Evolutionary conservation across 35 echinoderm and acorn worm genomes (phyloP).

Genomic region (Nesometra sesokonis): DNA sequence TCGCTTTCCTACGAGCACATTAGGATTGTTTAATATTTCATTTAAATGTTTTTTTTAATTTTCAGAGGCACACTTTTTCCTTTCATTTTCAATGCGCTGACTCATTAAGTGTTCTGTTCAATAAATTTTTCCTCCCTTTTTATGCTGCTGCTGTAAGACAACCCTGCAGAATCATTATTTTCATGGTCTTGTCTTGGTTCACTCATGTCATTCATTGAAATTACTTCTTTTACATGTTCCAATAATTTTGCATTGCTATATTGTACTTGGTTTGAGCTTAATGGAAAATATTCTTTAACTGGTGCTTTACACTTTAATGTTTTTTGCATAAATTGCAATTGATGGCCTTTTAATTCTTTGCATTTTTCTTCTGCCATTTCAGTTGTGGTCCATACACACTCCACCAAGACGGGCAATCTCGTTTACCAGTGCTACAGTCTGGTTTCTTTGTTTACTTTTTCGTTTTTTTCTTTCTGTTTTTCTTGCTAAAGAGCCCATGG

Average conservation of each 20-base stretch:
- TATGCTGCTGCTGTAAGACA: no score
- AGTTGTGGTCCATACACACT: background rate
- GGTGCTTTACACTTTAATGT: conserved; percentile 5
- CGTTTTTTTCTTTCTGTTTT: background rate
- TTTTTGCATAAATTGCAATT: conserved; percentile 3
- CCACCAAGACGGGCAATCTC: background rate
- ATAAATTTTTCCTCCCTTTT: no score
- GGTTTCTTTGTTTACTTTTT: background rate
- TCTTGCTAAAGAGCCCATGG: background rate
- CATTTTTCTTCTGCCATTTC: background rate
- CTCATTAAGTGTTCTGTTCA: no score
- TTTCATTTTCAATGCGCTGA: no score
- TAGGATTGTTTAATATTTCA: no score
- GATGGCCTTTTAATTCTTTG: background rate
- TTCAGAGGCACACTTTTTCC: no score
- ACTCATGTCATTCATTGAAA: background rate
- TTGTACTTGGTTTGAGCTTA: background rate
- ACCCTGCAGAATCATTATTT: background rate
- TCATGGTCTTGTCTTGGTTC: background rate
- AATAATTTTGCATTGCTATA: background rate
- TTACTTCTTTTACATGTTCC: background rate
- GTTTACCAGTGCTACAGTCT: background rate
- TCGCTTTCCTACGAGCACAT: background rate
- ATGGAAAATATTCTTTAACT: background rate
- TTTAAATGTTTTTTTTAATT: background rate